A percentile compares a stretch with the other conserved stretches of the same genome.
These are phyloP conservation scores for Isurus oxyrinchus DNA, from an alignment of 2,113 vertebrate species.

Conservation along the genomic window DNA sequence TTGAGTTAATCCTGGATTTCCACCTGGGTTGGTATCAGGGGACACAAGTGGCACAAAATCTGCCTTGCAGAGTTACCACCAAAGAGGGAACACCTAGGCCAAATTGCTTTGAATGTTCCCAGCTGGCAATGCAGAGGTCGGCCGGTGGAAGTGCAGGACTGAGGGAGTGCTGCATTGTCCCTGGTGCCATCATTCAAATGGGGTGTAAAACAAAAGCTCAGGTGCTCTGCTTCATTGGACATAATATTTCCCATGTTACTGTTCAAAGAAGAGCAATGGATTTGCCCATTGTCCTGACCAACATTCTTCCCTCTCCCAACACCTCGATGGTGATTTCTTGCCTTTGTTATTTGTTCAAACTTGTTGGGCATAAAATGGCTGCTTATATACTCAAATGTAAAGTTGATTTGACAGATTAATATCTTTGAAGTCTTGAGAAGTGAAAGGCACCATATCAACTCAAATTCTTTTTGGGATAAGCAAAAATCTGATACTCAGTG, in stretches of 20 bases:
- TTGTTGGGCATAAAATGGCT: neutral
- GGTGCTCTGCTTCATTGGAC: neutral
- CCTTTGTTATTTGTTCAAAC: neutral
- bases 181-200: neutral
- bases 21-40: no score
- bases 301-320: neutral
- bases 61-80: neutral
- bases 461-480: neutral
- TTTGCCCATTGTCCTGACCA: neutral
- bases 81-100: neutral
- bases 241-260: neutral
- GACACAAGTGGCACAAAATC: neutral
- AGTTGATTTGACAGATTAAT: neutral
- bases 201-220: neutral
- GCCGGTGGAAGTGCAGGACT: neutral
- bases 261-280: neutral
- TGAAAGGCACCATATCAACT: neutral
- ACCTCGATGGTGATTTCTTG: neutral
- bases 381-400: neutral
- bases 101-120: neutral
- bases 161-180: neutral
- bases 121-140: neutral
- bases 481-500: neutral
- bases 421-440: neutral
- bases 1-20: no score